Base-by-base conservation (phyloP, 1,140 invertebrate genomes). In the Globodera ellingtonae region DNA sequence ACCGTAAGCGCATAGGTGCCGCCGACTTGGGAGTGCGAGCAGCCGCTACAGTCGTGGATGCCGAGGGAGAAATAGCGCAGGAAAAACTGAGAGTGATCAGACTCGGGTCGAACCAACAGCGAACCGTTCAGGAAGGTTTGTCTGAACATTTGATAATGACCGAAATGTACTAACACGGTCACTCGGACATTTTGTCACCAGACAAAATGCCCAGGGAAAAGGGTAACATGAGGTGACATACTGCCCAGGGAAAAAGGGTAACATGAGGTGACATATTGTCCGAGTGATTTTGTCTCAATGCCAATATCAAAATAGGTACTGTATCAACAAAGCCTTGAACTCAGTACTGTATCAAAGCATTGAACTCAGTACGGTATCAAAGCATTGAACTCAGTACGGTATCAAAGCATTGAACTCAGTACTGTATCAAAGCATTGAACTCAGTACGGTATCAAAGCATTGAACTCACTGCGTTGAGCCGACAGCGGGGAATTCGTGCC, bases 41-140 rank as follows among this genome's bases (percentile, higher is more conserved):
- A 83, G 9, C 78, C 66, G 35, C 50, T 59, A 67, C 83, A 84
- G 50, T 84, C 83, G 47, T 84, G 82, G 15, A 84, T 74, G 50
- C 46, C 85, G 18, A 84, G 48, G 15, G 80, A 72, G 65, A 66
- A 84, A 67, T 86, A 86, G 52, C 85, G 85, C 6, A 86, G 62
- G 82, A 84, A 84, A 35, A 67, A 86, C n/a, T 81, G 67, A 13
- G 83, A 84, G 72, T 86, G 83, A n/a, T 65, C 83, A 24, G n/a
- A 47, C 35, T 84, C 72, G 21, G 44, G 62, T 65, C 84, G 75
- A 15, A 84, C 83, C 47, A 79, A 10, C n/a, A 85, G 75, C n/a
- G 84, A 81, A 35, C 70, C 81, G 67, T 84, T 86, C 67, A 84
- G 84, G 24, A 84, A 80, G n/a, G 13, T 70, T 1, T 10, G 67